A percentile compares a stretch with the other conserved stretches of the same genome.
Conservation (phyloP, 2,888 invertebrate species). For the Odontomyia ornata region DNA sequence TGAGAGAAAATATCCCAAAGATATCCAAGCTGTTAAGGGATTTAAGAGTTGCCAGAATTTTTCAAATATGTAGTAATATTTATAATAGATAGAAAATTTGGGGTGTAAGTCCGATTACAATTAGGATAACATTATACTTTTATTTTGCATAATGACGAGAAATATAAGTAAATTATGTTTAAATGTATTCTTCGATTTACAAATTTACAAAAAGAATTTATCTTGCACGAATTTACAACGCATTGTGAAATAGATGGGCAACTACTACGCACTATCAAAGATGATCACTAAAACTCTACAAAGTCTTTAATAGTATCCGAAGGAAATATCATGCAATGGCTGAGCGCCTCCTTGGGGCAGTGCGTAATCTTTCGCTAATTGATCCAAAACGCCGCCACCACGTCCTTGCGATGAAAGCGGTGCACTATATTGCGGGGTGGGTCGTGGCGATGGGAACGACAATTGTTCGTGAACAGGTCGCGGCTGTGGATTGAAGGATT, state of each 20-base stretch:
- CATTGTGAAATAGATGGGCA: conserved; percentile 52
- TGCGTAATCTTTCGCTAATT: conserved; percentile 82
- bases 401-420: conserved; percentile 54
- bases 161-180: conserved; percentile 15
- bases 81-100: no score
- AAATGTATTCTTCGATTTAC: background rate
- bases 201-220: conserved; percentile 17
- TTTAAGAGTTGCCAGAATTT: no score
- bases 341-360: conserved; percentile 75
- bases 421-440: conserved; percentile 51
- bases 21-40: no score
- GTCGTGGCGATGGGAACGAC: conserved; percentile 42
- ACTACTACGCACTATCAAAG: conserved; percentile 22
- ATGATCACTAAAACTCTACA: conserved; percentile 19
- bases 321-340: conserved; percentile 83
- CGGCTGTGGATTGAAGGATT: conserved; percentile 52
- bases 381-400: conserved; percentile 74
- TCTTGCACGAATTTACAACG: conserved; percentile 58
- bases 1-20: no score
- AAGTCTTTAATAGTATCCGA: conserved; percentile 75
- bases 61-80: no score
- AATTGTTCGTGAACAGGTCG: conserved; percentile 53
- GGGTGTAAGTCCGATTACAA: background rate
- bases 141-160: conserved; percentile 30
- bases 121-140: conserved; percentile 20